phyloP scores from a whole-genome alignment of 2,113 vertebrate species.

The Dromas ardeola region DNA sequence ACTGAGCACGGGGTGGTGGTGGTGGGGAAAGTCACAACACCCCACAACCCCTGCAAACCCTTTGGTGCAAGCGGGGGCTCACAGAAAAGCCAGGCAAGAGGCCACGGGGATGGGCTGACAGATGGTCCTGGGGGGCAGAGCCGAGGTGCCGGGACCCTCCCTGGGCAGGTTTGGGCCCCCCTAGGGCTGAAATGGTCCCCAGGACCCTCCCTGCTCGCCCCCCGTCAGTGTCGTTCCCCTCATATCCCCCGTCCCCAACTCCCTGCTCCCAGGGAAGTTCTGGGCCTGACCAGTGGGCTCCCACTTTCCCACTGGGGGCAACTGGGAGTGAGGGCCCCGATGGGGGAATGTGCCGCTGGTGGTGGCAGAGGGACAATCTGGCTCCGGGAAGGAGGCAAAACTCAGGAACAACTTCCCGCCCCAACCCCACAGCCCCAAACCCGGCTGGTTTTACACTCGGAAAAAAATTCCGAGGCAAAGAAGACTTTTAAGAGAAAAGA shows the following conservation, averaged over 20 bases:
- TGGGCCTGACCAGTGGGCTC: background rate
- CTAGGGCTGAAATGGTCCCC: background rate
- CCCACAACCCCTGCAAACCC: background rate
- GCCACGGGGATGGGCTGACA: background rate
- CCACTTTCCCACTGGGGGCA: background rate
- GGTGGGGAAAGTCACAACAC: background rate
- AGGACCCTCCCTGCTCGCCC: background rate
- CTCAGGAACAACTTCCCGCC: background rate
- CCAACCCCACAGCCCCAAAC: background rate
- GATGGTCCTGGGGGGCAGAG: background rate
- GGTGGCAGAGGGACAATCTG: background rate
- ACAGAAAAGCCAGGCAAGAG: background rate
- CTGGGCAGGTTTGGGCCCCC: background rate
- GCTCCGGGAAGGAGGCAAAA: background rate
- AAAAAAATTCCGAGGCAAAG: background rate
- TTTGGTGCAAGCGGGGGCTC: background rate
- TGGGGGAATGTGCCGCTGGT: too few species aligned
- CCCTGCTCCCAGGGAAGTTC: background rate
- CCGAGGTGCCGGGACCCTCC: too few species aligned
- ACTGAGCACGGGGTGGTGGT: background rate
- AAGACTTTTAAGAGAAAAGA: background rate
- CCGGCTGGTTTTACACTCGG: background rate
- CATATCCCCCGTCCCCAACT: fast-evolving
- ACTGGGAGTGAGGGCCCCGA: background rate
- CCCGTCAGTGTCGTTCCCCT: background rate